Evolutionary conservation across 2,888 invertebrate species (phyloP).

Genomic region (Tenthredo distinguenda): DNA sequence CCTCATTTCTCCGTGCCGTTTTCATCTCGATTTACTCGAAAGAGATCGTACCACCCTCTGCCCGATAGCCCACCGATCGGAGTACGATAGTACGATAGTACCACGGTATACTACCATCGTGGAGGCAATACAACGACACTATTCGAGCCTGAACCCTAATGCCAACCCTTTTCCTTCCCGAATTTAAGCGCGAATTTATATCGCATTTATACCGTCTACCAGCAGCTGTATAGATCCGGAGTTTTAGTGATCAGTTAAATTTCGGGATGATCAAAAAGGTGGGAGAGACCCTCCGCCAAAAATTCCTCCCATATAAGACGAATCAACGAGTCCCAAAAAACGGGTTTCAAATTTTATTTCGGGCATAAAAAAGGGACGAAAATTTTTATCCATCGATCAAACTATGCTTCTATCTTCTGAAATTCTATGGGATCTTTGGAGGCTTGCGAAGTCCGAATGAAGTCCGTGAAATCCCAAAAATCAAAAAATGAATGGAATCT

Average conservation of each 20-base stretch:
- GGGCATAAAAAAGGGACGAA: no score
- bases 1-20: conserved; percentile 42
- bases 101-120: background rate
- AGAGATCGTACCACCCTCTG: conserved; percentile 59
- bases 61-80: conserved; percentile 33
- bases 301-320: no score
- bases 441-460: no score
- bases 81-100: conserved; percentile 38
- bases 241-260: background rate
- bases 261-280: background rate
- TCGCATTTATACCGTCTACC: background rate
- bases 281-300: background rate
- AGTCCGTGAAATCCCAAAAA: no score
- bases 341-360: no score
- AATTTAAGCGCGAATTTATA: background rate
- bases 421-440: background rate
- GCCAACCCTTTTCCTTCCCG: conserved; percentile 20
- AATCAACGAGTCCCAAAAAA: no score
- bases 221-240: background rate
- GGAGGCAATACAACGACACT: conserved; percentile 21
- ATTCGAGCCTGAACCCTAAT: background rate
- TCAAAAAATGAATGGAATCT: no score
- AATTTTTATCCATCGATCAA: no score
- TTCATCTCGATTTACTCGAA: conserved; percentile 65
- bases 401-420: background rate